Evolutionary conservation across 2,888 invertebrate species (phyloP).

Genomic region (Epinotia nisella): DNA sequence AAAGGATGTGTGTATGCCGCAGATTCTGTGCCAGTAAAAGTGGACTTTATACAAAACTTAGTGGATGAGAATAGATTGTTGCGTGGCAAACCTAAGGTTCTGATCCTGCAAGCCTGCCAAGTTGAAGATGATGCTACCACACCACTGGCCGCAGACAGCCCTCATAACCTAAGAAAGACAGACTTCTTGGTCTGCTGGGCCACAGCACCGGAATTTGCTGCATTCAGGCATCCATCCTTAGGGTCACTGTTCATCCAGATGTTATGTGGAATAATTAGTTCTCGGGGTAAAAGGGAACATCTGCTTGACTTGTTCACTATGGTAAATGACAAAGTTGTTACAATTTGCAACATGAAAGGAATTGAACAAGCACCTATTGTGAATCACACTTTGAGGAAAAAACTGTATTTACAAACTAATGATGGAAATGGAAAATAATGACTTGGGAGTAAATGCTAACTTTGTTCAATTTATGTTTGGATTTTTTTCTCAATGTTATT

Average conservation of each 20-base stretch:
- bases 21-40: constrained; percentile 72
- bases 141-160: constrained; percentile 65
- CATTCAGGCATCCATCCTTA: constrained; percentile 8
- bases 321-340: constrained; percentile 64
- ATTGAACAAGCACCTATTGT: constrained; percentile 70
- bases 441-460: background rate
- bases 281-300: constrained; percentile 62
- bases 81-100: constrained; percentile 69
- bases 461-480: too few relatives aligned
- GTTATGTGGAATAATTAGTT: constrained; percentile 62
- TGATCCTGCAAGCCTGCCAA: constrained; percentile 78
- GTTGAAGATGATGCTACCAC: constrained; percentile 56
- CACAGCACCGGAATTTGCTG: constrained; percentile 63
- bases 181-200: constrained; percentile 77
- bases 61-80: constrained; percentile 65
- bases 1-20: constrained; percentile 74
- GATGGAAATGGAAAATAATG: constrained; percentile 30
- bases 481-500: too few relatives aligned
- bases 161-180: constrained; percentile 62
- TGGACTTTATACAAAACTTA: constrained; percentile 71
- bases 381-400: constrained; percentile 69
- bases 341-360: constrained; percentile 57
- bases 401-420: constrained; percentile 66
- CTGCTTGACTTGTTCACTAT: constrained; percentile 71
- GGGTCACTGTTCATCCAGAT: constrained; percentile 77